phyloP scores from a whole-genome alignment of 1,140 invertebrate genomes.

The Palaemon carinicauda region DNA sequence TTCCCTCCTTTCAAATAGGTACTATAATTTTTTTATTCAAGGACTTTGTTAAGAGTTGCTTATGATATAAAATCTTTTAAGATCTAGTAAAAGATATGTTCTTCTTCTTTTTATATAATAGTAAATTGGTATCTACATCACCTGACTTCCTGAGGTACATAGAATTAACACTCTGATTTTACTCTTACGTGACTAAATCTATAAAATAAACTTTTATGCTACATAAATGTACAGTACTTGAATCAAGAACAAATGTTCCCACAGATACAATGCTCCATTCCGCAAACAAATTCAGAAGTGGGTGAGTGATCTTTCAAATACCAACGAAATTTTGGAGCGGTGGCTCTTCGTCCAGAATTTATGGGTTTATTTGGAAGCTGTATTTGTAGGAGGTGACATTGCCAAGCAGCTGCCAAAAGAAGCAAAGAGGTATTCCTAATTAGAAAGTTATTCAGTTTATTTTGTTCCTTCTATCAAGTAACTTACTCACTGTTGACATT shows the following conservation, averaged over 20 bases:
- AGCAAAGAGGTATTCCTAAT: slow-evolving; percentile 74
- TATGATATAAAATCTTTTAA: too few relatives aligned
- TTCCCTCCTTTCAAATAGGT: slow-evolving; percentile 89
- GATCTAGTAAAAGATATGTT: too few relatives aligned
- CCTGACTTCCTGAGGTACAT: too few relatives aligned
- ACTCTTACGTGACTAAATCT: too few relatives aligned
- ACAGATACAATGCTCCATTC: slow-evolving; percentile 94
- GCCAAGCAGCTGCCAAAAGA: slow-evolving; percentile 96
- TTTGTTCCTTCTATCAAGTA: too few relatives aligned
- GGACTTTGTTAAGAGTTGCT: too few relatives aligned
- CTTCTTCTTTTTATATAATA: too few relatives aligned
- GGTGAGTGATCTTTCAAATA: slow-evolving; percentile 93
- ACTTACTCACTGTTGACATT: too few relatives aligned
- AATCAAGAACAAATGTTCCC: slow-evolving; percentile 41
- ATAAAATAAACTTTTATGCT: background rate
- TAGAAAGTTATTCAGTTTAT: background rate
- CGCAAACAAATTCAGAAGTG: slow-evolving; percentile 96
- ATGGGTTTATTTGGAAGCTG: slow-evolving; percentile 98
- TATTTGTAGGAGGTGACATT: slow-evolving; percentile 97
- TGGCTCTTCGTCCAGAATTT: slow-evolving; percentile 98
- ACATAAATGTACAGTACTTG: background rate
- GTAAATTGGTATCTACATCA: too few relatives aligned
- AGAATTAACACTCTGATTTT: too few relatives aligned
- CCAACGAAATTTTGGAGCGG: slow-evolving; percentile 94
- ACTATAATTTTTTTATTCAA: background rate